Evolutionary conservation across 2,888 invertebrate species (phyloP).

Genomic region (Drosophila flavopinicola): DNA sequence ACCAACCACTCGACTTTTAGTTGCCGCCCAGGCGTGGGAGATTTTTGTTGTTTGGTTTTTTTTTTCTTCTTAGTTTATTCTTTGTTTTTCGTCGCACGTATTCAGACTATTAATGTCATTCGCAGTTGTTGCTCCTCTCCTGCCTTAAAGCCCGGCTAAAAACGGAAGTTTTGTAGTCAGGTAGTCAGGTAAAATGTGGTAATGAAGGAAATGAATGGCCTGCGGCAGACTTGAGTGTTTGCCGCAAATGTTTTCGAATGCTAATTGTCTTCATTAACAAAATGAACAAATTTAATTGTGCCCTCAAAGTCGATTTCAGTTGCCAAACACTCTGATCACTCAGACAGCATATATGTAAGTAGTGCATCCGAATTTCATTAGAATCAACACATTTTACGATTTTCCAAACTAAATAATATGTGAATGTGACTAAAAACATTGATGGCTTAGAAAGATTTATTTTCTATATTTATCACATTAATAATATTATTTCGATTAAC

Average conservation of each 20-base stretch:
- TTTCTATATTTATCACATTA: no score
- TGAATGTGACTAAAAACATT: no score
- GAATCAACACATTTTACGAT: neutral
- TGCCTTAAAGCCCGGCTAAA: slow-evolving; percentile 47
- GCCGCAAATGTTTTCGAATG: slow-evolving; percentile 57
- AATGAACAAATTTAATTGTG: slow-evolving; percentile 33
- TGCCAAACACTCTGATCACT: slow-evolving; percentile 6
- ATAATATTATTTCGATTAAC: no score
- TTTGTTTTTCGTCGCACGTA: slow-evolving; percentile 62
- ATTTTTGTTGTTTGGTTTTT: slow-evolving; percentile 43
- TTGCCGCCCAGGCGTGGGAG: slow-evolving; percentile 68
- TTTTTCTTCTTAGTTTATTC: slow-evolving; percentile 28
- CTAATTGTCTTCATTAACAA: slow-evolving; percentile 58
- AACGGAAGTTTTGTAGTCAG: slow-evolving; percentile 71
- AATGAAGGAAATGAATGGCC: slow-evolving; percentile 73
- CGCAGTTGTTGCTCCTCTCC: slow-evolving; percentile 38
- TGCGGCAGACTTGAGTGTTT: slow-evolving; percentile 56
- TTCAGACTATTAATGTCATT: slow-evolving; percentile 73
- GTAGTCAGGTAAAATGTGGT: slow-evolving; percentile 47
- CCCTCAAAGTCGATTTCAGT: slow-evolving; percentile 31
- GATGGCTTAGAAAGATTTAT: no score
- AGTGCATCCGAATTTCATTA: slow-evolving; percentile 4
- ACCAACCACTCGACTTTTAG: slow-evolving; percentile 52
- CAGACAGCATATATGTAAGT: neutral
- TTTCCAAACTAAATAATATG: no score